Evolutionary conservation across 2,113 vertebrate species (phyloP).

Genomic region (Limanda limanda): DNA sequence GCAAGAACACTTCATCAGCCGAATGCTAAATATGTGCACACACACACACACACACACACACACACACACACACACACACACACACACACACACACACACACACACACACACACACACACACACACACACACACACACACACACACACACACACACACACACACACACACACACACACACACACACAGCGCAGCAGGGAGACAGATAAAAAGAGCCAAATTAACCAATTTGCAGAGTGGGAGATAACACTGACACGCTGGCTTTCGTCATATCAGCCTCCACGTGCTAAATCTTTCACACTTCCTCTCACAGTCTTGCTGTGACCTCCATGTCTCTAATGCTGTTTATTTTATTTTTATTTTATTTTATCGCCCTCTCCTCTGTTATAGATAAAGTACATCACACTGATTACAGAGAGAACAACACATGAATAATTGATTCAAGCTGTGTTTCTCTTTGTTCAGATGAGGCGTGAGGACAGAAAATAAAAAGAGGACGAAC

Average conservation of each 20-base stretch:
- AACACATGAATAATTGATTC: slow-evolving; percentile 44
- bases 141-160: slow-evolving; percentile 19
- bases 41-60: slow-evolving; percentile 18
- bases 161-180: slow-evolving; percentile 23
- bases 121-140: slow-evolving; percentile 22
- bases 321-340: slow-evolving; percentile 40
- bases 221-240: slow-evolving; percentile 61
- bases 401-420: slow-evolving; percentile 34
- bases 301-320: slow-evolving; percentile 36
- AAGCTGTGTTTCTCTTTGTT: slow-evolving; percentile 38
- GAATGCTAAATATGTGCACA: slow-evolving; percentile 27
- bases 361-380: slow-evolving; percentile 7
- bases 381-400: slow-evolving; percentile 22
- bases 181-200: slow-evolving; percentile 34
- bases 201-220: slow-evolving; percentile 61
- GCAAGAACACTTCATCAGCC: slow-evolving; percentile 24
- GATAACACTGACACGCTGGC: slow-evolving; percentile 58
- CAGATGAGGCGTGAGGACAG: slow-evolving; percentile 29
- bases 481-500: slow-evolving; percentile 8
- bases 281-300: slow-evolving; percentile 63
- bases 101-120: slow-evolving; percentile 31
- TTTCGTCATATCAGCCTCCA: slow-evolving; percentile 54
- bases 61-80: slow-evolving; percentile 19
- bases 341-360: slow-evolving; percentile 2
- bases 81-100: slow-evolving; percentile 23